These are phyloP conservation scores for Lithophane ornitopus DNA, from an alignment of 2,888 invertebrate species.

Conservation along the genomic window DNA sequence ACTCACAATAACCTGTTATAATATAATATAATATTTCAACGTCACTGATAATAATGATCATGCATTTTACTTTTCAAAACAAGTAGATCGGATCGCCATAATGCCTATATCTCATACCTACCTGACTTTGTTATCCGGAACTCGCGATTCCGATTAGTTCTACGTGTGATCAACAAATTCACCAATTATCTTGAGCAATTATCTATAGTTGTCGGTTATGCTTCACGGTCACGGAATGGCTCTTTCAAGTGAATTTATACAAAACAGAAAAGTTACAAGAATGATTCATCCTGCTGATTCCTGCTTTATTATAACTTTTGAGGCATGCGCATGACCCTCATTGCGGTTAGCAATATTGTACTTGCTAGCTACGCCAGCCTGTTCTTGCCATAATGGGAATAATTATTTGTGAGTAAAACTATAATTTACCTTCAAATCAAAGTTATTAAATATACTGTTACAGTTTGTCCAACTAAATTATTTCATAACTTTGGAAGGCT, in stretches of 20 bases:
- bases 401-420: slow-evolving; percentile 21
- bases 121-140: slow-evolving; percentile 81
- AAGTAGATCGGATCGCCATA: slow-evolving; percentile 82
- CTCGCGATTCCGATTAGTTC: slow-evolving; percentile 80
- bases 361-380: not conserved
- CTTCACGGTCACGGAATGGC: slow-evolving; percentile 80
- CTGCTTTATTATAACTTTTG: slow-evolving; percentile 27
- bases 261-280: slow-evolving; percentile 46
- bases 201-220: slow-evolving; percentile 79
- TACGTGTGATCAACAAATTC: slow-evolving; percentile 79
- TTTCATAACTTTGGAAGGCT: not conserved
- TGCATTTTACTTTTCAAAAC: slow-evolving; percentile 76
- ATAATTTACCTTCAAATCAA: not conserved
- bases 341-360: slow-evolving; percentile 29
- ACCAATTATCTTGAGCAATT: slow-evolving; percentile 80
- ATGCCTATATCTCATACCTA: slow-evolving; percentile 51
- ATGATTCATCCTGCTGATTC: slow-evolving; percentile 38
- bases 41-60: slow-evolving; percentile 70
- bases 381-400: not conserved
- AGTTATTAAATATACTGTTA: not conserved
- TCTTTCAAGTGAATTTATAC: slow-evolving; percentile 56
- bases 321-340: not conserved
- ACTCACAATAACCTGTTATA: slow-evolving; percentile 30
- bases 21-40: slow-evolving; percentile 29
- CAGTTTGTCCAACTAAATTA: slow-evolving; percentile 3